phyloP scores from a whole-genome alignment of 2,888 invertebrate species.

The Lamproptera curius region DNA sequence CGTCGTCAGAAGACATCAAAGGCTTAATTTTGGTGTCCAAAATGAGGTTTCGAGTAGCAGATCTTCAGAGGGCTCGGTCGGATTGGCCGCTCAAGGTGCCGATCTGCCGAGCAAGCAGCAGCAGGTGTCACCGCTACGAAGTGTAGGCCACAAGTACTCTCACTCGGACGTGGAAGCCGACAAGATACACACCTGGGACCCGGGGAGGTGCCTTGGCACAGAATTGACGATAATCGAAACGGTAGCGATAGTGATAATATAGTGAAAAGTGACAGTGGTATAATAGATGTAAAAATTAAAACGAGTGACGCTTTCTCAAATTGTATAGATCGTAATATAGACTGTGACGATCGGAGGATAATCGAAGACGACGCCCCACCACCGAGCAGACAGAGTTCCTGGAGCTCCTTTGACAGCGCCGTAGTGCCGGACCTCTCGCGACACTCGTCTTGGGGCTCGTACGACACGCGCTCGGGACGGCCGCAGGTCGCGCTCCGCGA shows the following conservation, averaged over 20 bases:
- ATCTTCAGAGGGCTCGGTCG: constrained; percentile 33
- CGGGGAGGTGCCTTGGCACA: constrained; percentile 67
- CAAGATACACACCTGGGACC: constrained; percentile 83
- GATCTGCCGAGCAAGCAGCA: constrained; percentile 33
- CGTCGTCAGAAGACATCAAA: constrained; percentile 43
- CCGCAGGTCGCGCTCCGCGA: constrained; percentile 35
- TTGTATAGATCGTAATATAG: constrained; percentile 84
- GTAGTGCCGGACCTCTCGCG: constrained; percentile 85
- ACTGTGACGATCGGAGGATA: constrained; percentile 59
- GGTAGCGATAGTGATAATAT: constrained; percentile 59
- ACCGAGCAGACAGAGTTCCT: constrained; percentile 83
- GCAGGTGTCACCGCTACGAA: constrained; percentile 49
- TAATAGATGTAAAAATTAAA: constrained; percentile 64
- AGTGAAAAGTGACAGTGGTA: constrained; percentile 74
- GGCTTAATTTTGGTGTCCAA: constrained; percentile 42
- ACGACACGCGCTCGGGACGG: constrained; percentile 76
- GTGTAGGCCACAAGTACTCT: constrained; percentile 44
- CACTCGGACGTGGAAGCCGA: constrained; percentile 53
- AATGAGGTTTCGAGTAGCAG: constrained; percentile 35
- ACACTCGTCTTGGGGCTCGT: constrained; percentile 91
- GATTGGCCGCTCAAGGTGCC: constrained; percentile 24
- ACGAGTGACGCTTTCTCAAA: constrained; percentile 83
- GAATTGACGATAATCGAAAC: constrained; percentile 46
- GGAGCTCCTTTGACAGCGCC: constrained; percentile 88
- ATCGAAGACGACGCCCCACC: constrained; percentile 51